Conservation (phyloP, 2,888 invertebrate genomes). For the Cantharis rufa region DNA sequence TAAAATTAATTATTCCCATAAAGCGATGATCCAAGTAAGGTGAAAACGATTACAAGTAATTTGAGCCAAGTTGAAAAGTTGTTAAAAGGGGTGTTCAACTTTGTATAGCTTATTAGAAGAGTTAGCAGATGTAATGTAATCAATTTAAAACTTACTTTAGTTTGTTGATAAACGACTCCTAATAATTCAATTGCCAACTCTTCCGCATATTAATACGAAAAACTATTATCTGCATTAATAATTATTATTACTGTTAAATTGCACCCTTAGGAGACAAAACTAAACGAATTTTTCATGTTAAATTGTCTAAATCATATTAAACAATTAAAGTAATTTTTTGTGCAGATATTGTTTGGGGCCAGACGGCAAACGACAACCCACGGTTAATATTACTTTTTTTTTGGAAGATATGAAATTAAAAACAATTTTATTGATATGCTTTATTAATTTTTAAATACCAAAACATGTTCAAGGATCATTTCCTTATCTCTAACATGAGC, state of each 20-base stretch:
- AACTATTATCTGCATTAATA: not conserved
- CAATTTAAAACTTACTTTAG: not conserved
- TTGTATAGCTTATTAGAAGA: not conserved
- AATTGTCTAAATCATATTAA: not conserved
- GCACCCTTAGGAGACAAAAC: not conserved
- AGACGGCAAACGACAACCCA: too few species aligned
- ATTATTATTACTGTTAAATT: not conserved
- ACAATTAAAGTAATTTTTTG: too few species aligned
- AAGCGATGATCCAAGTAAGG: not conserved
- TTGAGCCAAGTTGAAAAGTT: not conserved
- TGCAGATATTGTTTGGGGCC: not conserved
- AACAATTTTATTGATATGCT: not conserved
- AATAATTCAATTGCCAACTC: not conserved
- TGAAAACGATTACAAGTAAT: conserved; percentile 1
- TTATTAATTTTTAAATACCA: not conserved
- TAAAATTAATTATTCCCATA: conserved; percentile 2
- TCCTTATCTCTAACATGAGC: not conserved
- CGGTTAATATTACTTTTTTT: too few species aligned
- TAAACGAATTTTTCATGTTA: not conserved
- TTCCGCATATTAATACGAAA: not conserved
- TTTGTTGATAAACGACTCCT: not conserved
- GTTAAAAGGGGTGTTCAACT: not conserved
- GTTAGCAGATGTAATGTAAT: not conserved
- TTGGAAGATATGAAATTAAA: too few species aligned
- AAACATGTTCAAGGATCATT: not conserved